Percentiles rank a stretch among this genome's conserved stretches.
phyloP scores from a whole-genome alignment of 2,797 vertebrate genomes.

The Zenarchopterus dispar region DNA sequence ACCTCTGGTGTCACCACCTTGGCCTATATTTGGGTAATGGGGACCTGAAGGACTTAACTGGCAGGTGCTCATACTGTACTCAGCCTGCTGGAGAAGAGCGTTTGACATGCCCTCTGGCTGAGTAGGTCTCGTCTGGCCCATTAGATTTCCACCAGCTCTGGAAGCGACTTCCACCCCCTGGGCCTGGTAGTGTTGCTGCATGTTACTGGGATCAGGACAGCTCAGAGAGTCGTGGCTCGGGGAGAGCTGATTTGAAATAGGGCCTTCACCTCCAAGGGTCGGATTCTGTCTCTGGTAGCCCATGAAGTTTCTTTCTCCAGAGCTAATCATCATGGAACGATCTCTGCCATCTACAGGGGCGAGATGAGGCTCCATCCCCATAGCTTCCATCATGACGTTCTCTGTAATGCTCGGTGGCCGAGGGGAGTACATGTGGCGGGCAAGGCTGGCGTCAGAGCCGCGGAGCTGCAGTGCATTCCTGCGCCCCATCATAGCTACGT shows the following conservation, averaged over 20 bases:
- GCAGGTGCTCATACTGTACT: conserved; percentile 87
- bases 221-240: conserved; percentile 76
- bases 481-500: conserved; percentile 81
- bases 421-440: conserved; percentile 89
- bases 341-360: conserved; percentile 69
- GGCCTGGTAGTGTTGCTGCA: conserved; percentile 77
- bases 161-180: conserved; percentile 62
- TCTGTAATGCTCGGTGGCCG: conserved; percentile 93
- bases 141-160: conserved; percentile 55
- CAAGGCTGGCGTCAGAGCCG: conserved; percentile 83
- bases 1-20: conserved; percentile 59
- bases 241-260: conserved; percentile 77
- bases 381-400: conserved; percentile 91
- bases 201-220: conserved; percentile 80
- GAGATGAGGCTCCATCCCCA: conserved; percentile 80
- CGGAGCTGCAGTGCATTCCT: conserved; percentile 83
- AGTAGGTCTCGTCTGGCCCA: conserved; percentile 62
- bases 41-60: conserved; percentile 85
- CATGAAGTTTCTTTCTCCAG: conserved; percentile 82
- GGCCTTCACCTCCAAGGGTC: conserved; percentile 60
- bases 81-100: conserved; percentile 82
- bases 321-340: conserved; percentile 75
- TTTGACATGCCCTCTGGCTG: conserved; percentile 77
- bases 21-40: conserved; percentile 74
- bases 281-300: conserved; percentile 82